Evolutionary conservation across 2,113 vertebrate genomes (phyloP), one percentile per base, ranked within the genome.

Genomic region (Pandion haliaetus): DNA sequence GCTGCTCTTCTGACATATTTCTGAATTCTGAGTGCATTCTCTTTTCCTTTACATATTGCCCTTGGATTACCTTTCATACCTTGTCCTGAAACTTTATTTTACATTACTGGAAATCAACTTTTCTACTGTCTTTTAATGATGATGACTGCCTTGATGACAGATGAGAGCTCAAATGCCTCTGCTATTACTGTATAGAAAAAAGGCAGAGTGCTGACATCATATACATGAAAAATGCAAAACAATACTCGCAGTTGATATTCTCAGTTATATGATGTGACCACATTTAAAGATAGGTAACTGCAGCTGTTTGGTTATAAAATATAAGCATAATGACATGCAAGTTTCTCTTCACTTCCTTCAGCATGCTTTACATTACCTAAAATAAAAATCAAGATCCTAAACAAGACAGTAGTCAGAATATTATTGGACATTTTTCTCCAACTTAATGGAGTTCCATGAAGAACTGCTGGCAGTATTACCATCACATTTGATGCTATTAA

Each of bases 251-350:
- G 73, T 67, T 90, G 47, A 36, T 94, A 55, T 62, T 82, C 79
- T 85, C 71, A 93, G 78, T 86, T 92, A 63, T 73, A 91, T 67
- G 89, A 86, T 88, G 92, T 88, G 91, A 89, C 85, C 89, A 77
- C 44, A 65, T 62, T 93, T 85, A 77, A 70, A 95, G 82, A 74
- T 11, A 74, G 50, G 79, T 93, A 97, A 93, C 74, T 83, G 84
- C 1, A 1, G 52, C 73, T 87, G 38, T 93, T 93, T 7, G 1
- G 63, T 57, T 55, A 80, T 86, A 82, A 96, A 97, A 87, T 63
- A 59, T 7, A 85, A 94, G 90, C 84, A 94, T 91, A 96, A 95
- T n/a, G 74, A 93, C 97, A 96, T 96, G 93, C 97, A 97, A 91
- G 78, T 78, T 90, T 90, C 83, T 93, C 63, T 73, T 92, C 15